These are phyloP conservation scores for Coccyzus lansbergi DNA, from an alignment of 2,797 vertebrate species.

Conservation along the genomic window DNA sequence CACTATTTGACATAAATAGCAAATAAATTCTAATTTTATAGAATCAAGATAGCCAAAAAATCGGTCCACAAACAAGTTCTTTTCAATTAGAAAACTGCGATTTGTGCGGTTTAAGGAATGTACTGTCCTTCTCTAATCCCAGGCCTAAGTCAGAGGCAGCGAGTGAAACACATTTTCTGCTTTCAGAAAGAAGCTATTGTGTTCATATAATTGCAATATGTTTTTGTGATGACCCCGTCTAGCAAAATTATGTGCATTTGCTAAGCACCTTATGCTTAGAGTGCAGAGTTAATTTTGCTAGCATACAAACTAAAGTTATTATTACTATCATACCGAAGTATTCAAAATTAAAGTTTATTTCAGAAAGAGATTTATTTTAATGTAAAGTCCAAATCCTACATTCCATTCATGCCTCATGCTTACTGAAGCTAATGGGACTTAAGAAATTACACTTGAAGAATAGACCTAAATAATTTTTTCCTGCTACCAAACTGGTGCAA, in stretches of 20 bases:
- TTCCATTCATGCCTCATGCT: background rate
- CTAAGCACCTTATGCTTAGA: conserved; percentile 13
- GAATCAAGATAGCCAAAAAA: conserved; percentile 1
- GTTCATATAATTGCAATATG: background rate
- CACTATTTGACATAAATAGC: background rate
- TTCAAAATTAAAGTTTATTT: conserved; percentile 6
- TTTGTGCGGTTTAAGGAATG: conserved; percentile 24
- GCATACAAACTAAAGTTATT: background rate
- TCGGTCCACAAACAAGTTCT: background rate
- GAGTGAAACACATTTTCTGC: conserved; percentile 17
- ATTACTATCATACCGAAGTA: background rate
- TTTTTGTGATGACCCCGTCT: background rate
- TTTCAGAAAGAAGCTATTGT: conserved; percentile 38
- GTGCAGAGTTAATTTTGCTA: background rate
- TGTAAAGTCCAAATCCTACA: background rate
- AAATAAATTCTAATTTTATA: conserved; percentile 34
- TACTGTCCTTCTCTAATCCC: conserved; percentile 31
- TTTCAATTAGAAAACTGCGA: conserved; percentile 1
- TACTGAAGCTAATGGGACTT: background rate
- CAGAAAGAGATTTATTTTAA: conserved; percentile 12
- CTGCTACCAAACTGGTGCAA: background rate
- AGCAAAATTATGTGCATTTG: conserved; percentile 2
- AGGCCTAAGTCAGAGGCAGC: background rate
- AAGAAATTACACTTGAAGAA: background rate
- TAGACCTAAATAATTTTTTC: background rate